These are phyloP conservation scores for Crypturellus undulatus DNA, from an alignment of 2,113 vertebrate genomes.

Conservation along the genomic window DNA sequence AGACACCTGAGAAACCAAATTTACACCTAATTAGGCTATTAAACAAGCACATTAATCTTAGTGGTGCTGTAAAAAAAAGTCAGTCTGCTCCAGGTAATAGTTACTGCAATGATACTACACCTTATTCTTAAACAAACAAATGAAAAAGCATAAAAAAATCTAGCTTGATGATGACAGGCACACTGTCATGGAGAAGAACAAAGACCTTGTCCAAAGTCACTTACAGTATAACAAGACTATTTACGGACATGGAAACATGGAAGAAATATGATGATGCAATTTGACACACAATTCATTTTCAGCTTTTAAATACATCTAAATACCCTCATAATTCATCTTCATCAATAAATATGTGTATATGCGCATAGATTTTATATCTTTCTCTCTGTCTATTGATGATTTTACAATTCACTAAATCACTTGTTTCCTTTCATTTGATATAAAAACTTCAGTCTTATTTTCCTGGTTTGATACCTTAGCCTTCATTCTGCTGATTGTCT, in stretches of 20 bases:
- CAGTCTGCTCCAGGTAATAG: conserved; percentile 46
- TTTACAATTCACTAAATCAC: neutral
- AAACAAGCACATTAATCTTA: conserved; percentile 72
- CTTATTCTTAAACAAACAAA: conserved; percentile 25
- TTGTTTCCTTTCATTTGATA: neutral
- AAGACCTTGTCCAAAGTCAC: neutral
- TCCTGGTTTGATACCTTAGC: neutral
- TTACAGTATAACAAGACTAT: neutral
- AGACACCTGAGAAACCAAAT: conserved; percentile 59
- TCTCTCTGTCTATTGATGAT: neutral
- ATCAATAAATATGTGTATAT: neutral
- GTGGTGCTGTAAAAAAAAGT: conserved; percentile 57
- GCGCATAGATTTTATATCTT: neutral
- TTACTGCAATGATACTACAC: conserved; percentile 13
- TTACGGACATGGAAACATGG: neutral
- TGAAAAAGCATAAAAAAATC: neutral
- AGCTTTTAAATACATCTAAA: neutral
- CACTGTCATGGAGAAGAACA: neutral
- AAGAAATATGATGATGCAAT: neutral
- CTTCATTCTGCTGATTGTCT: neutral
- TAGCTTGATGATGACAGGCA: neutral
- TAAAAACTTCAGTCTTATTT: neutral
- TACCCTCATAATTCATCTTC: neutral
- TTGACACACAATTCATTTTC: neutral
- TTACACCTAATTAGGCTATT: conserved; percentile 69